Percentiles rank a stretch among this genome's conserved stretches.
Evolutionary conservation across 2,113 vertebrate species (phyloP).

Genomic region (Herpetotheres cachinnans): DNA sequence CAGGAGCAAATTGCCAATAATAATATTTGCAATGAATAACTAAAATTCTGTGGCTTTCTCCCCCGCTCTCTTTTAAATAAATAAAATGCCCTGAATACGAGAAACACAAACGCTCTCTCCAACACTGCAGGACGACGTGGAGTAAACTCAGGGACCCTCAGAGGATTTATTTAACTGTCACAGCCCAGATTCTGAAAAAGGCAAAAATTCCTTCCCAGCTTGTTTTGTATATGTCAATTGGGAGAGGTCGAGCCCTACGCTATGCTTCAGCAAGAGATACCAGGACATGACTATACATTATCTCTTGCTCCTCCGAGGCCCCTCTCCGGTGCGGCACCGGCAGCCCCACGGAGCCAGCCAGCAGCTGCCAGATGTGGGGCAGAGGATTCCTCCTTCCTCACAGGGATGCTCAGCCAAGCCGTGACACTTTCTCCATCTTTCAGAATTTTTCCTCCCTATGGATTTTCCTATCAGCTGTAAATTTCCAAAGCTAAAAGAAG

Average conservation of each 20-base stretch:
- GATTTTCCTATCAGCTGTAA: neutral
- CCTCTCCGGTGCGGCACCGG: neutral
- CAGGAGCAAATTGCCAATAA: conserved; percentile 36
- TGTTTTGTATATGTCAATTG: neutral
- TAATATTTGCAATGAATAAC: conserved; percentile 65
- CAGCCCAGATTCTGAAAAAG: neutral
- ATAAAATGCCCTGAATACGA: conserved; percentile 42
- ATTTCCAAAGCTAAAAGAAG: neutral
- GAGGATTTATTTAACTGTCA: neutral
- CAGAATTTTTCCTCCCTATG: neutral
- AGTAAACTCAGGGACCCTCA: neutral
- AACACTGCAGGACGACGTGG: neutral
- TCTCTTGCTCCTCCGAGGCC: neutral
- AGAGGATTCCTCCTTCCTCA: neutral
- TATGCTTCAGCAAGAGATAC: neutral
- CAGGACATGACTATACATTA: neutral
- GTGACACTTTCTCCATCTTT: accelerated
- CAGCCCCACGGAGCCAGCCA: neutral
- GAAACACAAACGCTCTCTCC: neutral
- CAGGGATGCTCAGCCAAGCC: neutral
- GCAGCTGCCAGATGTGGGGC: neutral
- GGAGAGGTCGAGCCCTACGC: neutral
- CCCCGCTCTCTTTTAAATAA: conserved; percentile 28
- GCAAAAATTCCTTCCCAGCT: neutral
- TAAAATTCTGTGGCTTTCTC: conserved; percentile 61